These are phyloP conservation scores for Bradypodion ventrale DNA, from an alignment of 2,797 vertebrate species.

Conservation along the genomic window DNA sequence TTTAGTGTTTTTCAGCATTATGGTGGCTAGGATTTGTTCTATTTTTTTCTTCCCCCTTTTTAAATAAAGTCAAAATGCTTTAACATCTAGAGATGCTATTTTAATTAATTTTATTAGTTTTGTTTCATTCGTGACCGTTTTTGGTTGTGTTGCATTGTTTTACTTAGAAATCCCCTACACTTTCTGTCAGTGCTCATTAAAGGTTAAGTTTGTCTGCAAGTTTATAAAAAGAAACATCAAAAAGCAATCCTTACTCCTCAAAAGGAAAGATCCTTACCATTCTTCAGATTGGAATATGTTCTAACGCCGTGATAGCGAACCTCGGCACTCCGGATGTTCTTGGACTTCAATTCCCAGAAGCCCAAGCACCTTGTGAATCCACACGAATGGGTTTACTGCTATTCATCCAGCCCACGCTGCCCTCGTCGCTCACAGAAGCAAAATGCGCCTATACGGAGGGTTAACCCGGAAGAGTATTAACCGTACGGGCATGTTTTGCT, in stretches of 20 bases:
- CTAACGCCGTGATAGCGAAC: too few species aligned
- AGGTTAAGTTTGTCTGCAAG: constrained; percentile 73
- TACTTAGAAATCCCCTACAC: constrained; percentile 67
- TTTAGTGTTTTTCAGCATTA: constrained; percentile 66
- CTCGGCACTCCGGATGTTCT: too few species aligned
- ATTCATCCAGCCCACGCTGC: too few species aligned
- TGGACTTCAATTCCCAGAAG: too few species aligned
- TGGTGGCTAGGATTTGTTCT: constrained; percentile 8
- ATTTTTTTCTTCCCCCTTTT: constrained; percentile 3
- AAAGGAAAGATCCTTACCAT: constrained; percentile 51
- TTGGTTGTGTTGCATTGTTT: constrained; percentile 69
- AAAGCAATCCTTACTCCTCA: constrained; percentile 68
- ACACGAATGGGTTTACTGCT: too few species aligned
- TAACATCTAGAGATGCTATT: constrained; percentile 59
- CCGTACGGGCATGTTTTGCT: too few species aligned
- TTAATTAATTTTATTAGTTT: constrained; percentile 58
- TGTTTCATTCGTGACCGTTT: constrained; percentile 66
- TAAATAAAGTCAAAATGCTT: constrained; percentile 72
- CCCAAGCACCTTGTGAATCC: too few species aligned
- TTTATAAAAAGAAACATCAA: constrained; percentile 67
- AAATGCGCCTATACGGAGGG: too few species aligned
- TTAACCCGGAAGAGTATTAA: too few species aligned
- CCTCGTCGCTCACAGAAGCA: too few species aligned
- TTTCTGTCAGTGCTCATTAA: constrained; percentile 65
- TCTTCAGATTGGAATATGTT: constrained; percentile 66